Conservation (phyloP, 2,797 vertebrate genomes). For the Apogon talboti region DNA sequence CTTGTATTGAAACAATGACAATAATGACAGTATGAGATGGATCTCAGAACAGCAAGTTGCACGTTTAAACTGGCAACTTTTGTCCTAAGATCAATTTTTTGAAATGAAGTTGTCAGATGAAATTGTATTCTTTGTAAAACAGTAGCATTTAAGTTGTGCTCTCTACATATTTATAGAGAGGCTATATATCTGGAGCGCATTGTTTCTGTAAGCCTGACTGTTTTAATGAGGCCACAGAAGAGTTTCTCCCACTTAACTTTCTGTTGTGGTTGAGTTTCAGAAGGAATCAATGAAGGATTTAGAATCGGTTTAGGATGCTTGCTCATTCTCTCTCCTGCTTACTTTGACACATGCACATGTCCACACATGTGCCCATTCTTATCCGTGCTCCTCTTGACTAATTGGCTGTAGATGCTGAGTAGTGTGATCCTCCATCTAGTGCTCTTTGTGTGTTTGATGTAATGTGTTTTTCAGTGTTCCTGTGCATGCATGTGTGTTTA, state of each 20-base stretch:
- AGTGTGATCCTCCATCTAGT: slow-evolving; percentile 31
- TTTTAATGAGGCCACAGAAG: slow-evolving; percentile 76
- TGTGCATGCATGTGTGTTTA: not conserved
- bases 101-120: slow-evolving; percentile 73
- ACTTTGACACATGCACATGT: slow-evolving; percentile 43
- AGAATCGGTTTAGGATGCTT: slow-evolving; percentile 57
- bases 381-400: slow-evolving; percentile 62
- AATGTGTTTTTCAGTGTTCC: slow-evolving; percentile 12
- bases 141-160: slow-evolving; percentile 45
- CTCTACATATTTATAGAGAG: slow-evolving; percentile 48
- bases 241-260: slow-evolving; percentile 74
- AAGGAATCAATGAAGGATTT: slow-evolving; percentile 77
- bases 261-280: slow-evolving; percentile 62
- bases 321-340: slow-evolving; percentile 47
- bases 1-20: slow-evolving; percentile 73
- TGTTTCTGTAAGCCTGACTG: slow-evolving; percentile 59
- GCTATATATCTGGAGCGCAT: slow-evolving; percentile 38
- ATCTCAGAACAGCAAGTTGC: slow-evolving; percentile 60
- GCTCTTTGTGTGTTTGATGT: slow-evolving; percentile 4
- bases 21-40: slow-evolving; percentile 67
- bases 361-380: slow-evolving; percentile 3
- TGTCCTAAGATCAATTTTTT: slow-evolving; percentile 65
- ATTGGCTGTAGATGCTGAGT: slow-evolving; percentile 68
- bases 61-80: slow-evolving; percentile 64
- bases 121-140: slow-evolving; percentile 32